Evolutionary conservation across 2,113 vertebrate genomes (phyloP).

Genomic region (Emydura subglobosa): DNA sequence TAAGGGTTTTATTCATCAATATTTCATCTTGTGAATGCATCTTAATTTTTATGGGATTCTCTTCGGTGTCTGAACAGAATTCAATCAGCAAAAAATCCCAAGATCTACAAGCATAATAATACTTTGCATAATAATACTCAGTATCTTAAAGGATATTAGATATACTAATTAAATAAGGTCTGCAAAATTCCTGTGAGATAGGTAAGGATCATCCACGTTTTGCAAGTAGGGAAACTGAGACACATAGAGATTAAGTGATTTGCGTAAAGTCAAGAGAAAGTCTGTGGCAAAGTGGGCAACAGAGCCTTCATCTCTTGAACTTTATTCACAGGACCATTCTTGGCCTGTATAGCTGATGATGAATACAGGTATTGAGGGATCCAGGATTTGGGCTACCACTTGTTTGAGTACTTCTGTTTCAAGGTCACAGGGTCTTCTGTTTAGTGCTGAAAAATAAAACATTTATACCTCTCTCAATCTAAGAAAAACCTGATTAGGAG

Average conservation of each 20-base stretch:
- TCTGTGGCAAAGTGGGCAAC: not conserved
- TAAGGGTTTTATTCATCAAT: not conserved
- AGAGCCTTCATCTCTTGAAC: not conserved
- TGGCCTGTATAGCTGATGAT: not conserved
- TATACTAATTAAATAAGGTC: not conserved
- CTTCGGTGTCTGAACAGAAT: not conserved
- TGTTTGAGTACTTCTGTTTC: not conserved
- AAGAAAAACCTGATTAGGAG: not conserved
- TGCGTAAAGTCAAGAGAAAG: not conserved
- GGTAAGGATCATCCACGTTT: not conserved
- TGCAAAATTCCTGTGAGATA: not conserved
- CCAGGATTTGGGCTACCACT: not conserved
- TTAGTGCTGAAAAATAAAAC: not conserved
- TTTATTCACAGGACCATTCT: not conserved
- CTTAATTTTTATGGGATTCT: not conserved
- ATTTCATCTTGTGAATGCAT: not conserved
- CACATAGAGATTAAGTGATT: not conserved
- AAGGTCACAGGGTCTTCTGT: not conserved
- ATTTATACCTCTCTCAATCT: fast-evolving
- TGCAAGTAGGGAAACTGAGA: not conserved
- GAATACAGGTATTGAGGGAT: not conserved
- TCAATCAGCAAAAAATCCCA: not conserved
- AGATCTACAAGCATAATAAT: not conserved
- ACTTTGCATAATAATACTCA: not conserved
- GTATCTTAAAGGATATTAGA: not conserved